Evolutionary conservation across 2,113 vertebrate genomes (phyloP), one percentile per base, ranked within the genome.

Genomic region (Chloropsis hardwickii): DNA sequence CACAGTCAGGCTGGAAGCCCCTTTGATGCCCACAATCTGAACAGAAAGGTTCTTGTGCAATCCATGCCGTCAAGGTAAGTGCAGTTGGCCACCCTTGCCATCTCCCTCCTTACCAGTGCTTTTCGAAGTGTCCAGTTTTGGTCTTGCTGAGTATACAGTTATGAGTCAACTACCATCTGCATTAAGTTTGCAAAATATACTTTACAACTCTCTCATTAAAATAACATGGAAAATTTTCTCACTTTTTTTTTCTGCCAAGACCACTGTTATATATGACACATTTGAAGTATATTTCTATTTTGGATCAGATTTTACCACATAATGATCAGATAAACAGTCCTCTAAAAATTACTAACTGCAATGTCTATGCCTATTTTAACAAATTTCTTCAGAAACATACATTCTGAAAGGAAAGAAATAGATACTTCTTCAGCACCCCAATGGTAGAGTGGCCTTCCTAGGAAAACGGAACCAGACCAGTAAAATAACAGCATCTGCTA

Each of bases 401-500:
- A 35, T 21, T 71, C 45, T 20, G 64, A 81, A 92, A 92, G 42
- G n/a, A 54, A 78, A 95, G 40, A 79, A 50, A 48, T 35, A 80
- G 90, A 69, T 35, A 81, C 27, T 54, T 87, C 66, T 91, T 94
- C 79, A 94, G 35, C 74, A 90, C 76, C 79, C 65, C 80, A 70
- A 28, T 78, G 67, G 57, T 58, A 73, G 61, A 87, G 56, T 25
- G 57, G 42, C 25, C 57, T 94, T 83, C 45, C 60, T 35, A 51
- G 81, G 84, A 95, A 93, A 90, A 92, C 0, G 7, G 83, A 96
- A 86, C 54, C 3, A n/a, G 65, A 40, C 65, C 70, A 92, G 90
- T 94, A 96, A 95, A 96, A 91, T 71, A 94, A 72, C 67, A 94
- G 85, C 14, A 14, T 61, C 95, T 95, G 91, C 91, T 95, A 69